Evolutionary conservation across 2,113 vertebrate species (phyloP).

Genomic region (Platichthys stellatus): DNA sequence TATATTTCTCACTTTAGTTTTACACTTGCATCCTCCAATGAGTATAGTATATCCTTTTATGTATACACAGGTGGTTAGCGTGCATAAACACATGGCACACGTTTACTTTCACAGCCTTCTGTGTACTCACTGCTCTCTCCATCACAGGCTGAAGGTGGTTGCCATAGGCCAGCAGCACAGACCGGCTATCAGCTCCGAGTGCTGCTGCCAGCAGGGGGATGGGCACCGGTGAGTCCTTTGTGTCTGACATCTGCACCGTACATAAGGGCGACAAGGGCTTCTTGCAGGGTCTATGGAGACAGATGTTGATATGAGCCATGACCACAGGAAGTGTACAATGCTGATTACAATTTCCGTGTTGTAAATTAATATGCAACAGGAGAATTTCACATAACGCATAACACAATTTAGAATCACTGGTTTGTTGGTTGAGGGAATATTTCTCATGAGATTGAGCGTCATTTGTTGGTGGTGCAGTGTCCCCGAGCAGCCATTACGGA

Average conservation of each 20-base stretch:
- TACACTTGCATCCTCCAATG: too few species aligned
- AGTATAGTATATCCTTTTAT: too few species aligned
- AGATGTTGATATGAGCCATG: neutral
- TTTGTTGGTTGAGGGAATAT: neutral
- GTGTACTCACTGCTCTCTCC: slow-evolving; percentile 88
- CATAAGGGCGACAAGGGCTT: slow-evolving; percentile 92
- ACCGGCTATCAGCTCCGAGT: slow-evolving; percentile 84
- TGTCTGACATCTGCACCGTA: slow-evolving; percentile 91
- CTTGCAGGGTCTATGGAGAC: slow-evolving; percentile 88
- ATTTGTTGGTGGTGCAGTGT: neutral
- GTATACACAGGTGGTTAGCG: neutral
- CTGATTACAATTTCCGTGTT: neutral
- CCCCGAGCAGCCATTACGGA: neutral
- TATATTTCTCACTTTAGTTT: too few species aligned
- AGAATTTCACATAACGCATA: neutral
- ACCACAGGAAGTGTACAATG: neutral
- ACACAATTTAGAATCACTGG: neutral
- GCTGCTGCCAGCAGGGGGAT: slow-evolving; percentile 90
- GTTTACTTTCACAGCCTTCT: slow-evolving; percentile 26
- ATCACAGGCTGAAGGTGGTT: slow-evolving; percentile 91
- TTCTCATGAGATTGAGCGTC: neutral
- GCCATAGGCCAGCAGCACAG: slow-evolving; percentile 90
- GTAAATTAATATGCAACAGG: neutral
- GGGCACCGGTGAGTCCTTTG: slow-evolving; percentile 86
- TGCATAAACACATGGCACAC: neutral